These are phyloP conservation scores for Scaptomyza reducta DNA, from an alignment of 2,888 invertebrate species.

Conservation along the genomic window DNA sequence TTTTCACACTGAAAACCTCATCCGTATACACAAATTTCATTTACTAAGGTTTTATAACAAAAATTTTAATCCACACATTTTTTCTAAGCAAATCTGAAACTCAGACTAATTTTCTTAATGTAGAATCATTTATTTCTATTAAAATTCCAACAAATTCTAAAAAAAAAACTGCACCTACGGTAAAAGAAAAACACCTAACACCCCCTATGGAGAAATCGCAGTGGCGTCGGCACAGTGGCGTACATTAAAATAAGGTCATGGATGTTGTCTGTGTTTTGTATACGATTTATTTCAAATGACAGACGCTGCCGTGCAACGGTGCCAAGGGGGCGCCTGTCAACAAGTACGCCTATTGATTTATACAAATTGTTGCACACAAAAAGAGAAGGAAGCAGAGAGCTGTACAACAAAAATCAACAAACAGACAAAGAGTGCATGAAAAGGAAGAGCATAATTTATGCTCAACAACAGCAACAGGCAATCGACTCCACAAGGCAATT, in stretches of 20 bases:
- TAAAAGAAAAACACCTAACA: background rate
- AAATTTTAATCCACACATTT: background rate
- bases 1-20: too few relatives aligned
- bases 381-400: background rate
- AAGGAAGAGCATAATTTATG: constrained; percentile 63
- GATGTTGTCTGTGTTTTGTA: constrained; percentile 31
- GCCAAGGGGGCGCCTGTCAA: constrained; percentile 57
- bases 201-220: background rate
- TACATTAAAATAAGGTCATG: constrained; percentile 65
- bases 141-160: constrained; percentile 6
- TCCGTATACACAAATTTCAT: too few relatives aligned
- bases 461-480: constrained; percentile 28
- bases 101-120: background rate
- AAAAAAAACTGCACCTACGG: background rate
- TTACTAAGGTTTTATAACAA: too few relatives aligned
- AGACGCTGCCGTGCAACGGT: constrained; percentile 34
- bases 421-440: constrained; percentile 5
- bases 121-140: constrained; percentile 1
- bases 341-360: constrained; percentile 68
- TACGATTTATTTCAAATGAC: constrained; percentile 41
- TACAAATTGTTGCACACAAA: constrained; percentile 53
- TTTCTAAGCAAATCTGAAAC: background rate
- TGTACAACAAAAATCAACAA: background rate
- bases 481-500: constrained; percentile 61
- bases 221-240: constrained; percentile 60